These are phyloP conservation scores for Leptodactylus fallax DNA, from an alignment of 2,797 vertebrate genomes.

Conservation along the genomic window DNA sequence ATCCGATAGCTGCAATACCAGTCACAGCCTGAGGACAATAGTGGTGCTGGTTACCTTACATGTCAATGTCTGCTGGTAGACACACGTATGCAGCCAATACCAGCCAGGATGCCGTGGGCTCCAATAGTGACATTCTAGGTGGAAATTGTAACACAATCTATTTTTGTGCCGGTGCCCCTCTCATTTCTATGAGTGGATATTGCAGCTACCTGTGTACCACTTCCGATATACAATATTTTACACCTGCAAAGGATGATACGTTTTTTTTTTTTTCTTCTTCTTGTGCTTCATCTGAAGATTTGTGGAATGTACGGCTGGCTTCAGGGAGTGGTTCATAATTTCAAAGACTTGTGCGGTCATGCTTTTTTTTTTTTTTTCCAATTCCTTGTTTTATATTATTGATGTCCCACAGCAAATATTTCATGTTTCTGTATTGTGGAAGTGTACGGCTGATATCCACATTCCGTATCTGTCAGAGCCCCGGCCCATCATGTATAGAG, in stretches of 20 bases:
- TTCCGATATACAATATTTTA: constrained; percentile 42
- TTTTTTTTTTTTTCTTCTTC: not conserved
- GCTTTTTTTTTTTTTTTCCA: constrained; percentile 33
- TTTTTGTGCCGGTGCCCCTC: not conserved
- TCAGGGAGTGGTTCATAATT: constrained; percentile 33
- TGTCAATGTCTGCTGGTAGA: too few relatives aligned
- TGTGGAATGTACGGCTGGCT: constrained; percentile 48
- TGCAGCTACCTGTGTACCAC: not conserved
- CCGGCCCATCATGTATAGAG: too few relatives aligned
- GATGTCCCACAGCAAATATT: constrained; percentile 41
- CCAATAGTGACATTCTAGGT: too few relatives aligned
- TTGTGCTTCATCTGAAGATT: constrained; percentile 4
- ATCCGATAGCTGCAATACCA: too few relatives aligned
- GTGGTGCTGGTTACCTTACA: too few relatives aligned
- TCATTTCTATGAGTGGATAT: not conserved
- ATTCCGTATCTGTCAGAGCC: not conserved
- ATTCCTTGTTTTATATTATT: constrained; percentile 21
- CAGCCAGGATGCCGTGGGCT: too few relatives aligned
- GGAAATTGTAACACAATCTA: not conserved
- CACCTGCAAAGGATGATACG: constrained; percentile 40
- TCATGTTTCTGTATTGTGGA: constrained; percentile 20
- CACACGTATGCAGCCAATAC: too few relatives aligned
- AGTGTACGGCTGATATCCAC: not conserved
- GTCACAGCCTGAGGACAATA: too few relatives aligned
- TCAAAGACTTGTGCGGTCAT: constrained; percentile 47